Evolutionary conservation across 2,797 vertebrate genomes (phyloP).

Genomic region (Amazonetta brasiliensis): DNA sequence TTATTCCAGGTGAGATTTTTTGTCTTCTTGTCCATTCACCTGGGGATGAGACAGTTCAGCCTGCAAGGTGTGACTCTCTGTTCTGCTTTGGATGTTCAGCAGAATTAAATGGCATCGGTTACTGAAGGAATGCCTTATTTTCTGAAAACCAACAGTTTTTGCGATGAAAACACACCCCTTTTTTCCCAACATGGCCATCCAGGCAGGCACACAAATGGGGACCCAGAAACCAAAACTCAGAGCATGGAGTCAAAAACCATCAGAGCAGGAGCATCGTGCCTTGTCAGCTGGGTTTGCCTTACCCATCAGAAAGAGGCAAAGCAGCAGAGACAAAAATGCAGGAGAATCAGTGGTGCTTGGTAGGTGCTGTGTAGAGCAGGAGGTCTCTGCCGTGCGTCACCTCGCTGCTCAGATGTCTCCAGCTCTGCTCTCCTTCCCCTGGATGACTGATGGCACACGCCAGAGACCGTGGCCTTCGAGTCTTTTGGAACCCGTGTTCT

Average conservation of each 20-base stretch:
- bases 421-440: slow-evolving; percentile 29
- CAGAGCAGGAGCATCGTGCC: neutral
- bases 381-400: slow-evolving; percentile 32
- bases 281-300: neutral
- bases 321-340: neutral
- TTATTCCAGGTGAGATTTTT: neutral
- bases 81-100: neutral
- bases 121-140: neutral
- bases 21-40: neutral
- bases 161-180: neutral
- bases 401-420: slow-evolving; percentile 19
- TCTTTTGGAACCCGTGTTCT: slow-evolving; percentile 67
- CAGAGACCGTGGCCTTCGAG: slow-evolving; percentile 44
- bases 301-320: neutral
- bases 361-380: neutral
- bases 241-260: neutral
- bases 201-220: neutral
- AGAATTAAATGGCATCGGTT: neutral
- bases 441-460: slow-evolving; percentile 45
- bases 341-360: neutral
- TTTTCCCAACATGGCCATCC: neutral
- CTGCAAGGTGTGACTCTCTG: neutral
- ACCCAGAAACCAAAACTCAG: neutral
- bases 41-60: neutral
- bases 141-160: neutral